Percentiles rank a stretch among this genome's conserved stretches.
These are phyloP conservation scores for Pristionchus mayeri DNA, from an alignment of 2,888 invertebrate genomes.

Conservation along the genomic window DNA sequence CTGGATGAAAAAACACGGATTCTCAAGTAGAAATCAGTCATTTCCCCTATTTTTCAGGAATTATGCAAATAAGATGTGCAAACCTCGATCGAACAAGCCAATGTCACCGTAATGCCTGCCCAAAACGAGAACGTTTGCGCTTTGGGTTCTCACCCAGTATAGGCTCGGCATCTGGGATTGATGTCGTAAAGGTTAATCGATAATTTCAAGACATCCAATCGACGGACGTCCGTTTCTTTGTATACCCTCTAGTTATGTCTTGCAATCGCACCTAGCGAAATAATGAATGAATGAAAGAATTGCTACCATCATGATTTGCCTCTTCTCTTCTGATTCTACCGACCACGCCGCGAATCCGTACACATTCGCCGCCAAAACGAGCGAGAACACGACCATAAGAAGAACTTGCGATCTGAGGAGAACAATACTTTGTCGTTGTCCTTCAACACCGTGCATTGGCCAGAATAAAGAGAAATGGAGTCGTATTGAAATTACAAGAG, in stretches of 20 bases:
- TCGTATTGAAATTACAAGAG: too few relatives aligned
- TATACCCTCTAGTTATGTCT: too few relatives aligned
- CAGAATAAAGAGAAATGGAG: too few relatives aligned
- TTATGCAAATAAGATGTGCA: too few relatives aligned
- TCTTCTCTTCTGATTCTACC: neutral
- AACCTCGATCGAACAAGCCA: neutral
- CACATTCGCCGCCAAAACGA: neutral
- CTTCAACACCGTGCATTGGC: too few relatives aligned
- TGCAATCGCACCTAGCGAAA: too few relatives aligned
- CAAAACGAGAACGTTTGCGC: neutral
- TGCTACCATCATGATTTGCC: neutral
- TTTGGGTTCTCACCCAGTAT: neutral
- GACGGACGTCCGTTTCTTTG: too few relatives aligned
- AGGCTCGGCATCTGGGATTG: neutral
- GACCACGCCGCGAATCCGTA: constrained; percentile 3
- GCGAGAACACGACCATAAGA: neutral
- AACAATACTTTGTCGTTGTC: too few relatives aligned
- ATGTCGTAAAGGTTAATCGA: neutral
- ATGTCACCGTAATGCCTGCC: neutral
- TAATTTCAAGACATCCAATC: neutral
- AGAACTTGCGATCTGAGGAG: neutral
- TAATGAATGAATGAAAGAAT: neutral
- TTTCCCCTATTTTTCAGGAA: too few relatives aligned
- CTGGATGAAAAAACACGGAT: too few relatives aligned
- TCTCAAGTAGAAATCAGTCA: too few relatives aligned